Percentiles rank a stretch among this genome's conserved stretches.
phyloP scores from a whole-genome alignment of 2,797 vertebrate genomes.

The Spinus olivaceus region DNA sequence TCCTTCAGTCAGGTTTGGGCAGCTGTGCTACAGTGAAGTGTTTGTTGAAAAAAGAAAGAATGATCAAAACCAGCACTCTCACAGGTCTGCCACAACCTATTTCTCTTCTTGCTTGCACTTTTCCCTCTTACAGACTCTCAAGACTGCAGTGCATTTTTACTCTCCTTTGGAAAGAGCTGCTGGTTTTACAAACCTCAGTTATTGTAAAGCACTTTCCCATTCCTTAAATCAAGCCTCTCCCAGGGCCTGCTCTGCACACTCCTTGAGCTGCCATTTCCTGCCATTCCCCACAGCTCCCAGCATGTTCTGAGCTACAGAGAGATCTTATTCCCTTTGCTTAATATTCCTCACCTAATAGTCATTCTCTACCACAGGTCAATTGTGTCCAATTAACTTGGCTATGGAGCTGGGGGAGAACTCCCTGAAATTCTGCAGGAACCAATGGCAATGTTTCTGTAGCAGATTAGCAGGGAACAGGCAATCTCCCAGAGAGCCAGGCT shows the following conservation, averaged over 20 bases:
- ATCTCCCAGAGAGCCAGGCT: background rate
- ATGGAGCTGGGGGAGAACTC: background rate
- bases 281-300: background rate
- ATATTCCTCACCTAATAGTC: background rate
- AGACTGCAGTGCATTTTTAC: background rate
- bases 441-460: background rate
- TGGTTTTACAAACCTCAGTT: background rate
- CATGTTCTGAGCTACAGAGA: background rate
- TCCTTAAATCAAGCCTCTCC: background rate
- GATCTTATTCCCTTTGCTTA: background rate
- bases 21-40: background rate
- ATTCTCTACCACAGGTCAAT: background rate
- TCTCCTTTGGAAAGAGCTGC: background rate
- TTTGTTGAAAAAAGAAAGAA: background rate
- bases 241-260: background rate
- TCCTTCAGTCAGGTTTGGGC: background rate
- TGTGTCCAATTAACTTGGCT: background rate
- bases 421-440: slow-evolving; percentile 3
- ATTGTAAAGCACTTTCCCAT: background rate
- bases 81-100: background rate
- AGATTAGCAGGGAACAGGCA: slow-evolving; percentile 4
- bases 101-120: background rate
- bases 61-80: background rate
- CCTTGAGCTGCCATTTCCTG: slow-evolving; percentile 29
- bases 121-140: background rate